These are phyloP conservation scores for Heliconius congener DNA, from an alignment of 1,140 invertebrate genomes.

Conservation along the genomic window DNA sequence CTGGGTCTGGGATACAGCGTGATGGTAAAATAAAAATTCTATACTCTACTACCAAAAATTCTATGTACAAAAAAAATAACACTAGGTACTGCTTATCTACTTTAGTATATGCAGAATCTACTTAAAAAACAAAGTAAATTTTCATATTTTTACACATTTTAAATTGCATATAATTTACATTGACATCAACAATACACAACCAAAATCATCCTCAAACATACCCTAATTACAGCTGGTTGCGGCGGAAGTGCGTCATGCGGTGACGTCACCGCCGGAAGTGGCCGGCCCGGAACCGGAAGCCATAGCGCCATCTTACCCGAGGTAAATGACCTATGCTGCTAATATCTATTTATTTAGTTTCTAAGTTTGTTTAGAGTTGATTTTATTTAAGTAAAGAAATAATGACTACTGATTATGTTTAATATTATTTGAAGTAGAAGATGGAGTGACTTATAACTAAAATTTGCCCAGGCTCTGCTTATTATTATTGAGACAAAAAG, in stretches of 20 bases:
- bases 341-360: slow-evolving; percentile 32
- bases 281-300: slow-evolving; percentile 64
- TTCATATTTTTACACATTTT: not conserved
- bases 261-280: slow-evolving; percentile 67
- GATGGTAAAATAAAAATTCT: too few relatives aligned
- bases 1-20: too few relatives aligned
- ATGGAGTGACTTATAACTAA: too few relatives aligned
- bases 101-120: too few relatives aligned
- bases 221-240: slow-evolving; percentile 41
- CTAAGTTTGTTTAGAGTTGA: not conserved
- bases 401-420: too few relatives aligned
- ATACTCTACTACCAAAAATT: too few relatives aligned
- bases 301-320: slow-evolving; percentile 58
- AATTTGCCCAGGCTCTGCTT: too few relatives aligned
- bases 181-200: not conserved
- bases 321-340: slow-evolving; percentile 57
- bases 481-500: too few relatives aligned
- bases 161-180: not conserved
- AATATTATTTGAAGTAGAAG: too few relatives aligned
- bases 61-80: too few relatives aligned
- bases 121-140: too few relatives aligned
- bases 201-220: slow-evolving; percentile 19
- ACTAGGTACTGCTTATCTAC: too few relatives aligned
- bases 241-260: slow-evolving; percentile 67
- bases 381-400: not conserved